These are phyloP conservation scores for Calyptomena viridis DNA, from an alignment of 2,113 vertebrate species.

Conservation along the genomic window DNA sequence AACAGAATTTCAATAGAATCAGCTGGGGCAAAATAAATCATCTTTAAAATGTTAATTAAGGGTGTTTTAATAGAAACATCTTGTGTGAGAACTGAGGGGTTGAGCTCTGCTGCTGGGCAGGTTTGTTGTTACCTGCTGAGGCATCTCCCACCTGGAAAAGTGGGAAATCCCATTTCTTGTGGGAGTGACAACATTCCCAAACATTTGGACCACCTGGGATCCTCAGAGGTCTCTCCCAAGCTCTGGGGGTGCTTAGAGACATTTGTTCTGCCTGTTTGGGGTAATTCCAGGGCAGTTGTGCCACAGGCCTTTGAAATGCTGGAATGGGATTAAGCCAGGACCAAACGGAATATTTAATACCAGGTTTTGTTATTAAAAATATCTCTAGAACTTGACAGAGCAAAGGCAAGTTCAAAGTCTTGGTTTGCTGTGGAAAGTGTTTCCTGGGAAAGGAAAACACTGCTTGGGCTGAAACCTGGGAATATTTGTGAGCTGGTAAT, in stretches of 20 bases:
- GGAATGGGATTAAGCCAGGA: neutral
- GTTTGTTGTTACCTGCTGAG: neutral
- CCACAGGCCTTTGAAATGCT: neutral
- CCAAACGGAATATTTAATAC: neutral
- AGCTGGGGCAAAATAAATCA: neutral
- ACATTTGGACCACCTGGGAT: accelerated
- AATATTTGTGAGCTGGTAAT: neutral
- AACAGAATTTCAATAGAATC: neutral
- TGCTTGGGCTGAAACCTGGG: neutral
- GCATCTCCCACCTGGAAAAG: neutral
- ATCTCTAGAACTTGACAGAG: neutral
- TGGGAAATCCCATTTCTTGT: neutral
- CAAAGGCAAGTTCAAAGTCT: neutral
- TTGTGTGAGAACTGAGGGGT: neutral
- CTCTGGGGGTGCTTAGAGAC: neutral
- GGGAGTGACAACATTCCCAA: neutral
- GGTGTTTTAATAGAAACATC: neutral
- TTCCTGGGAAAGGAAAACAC: neutral
- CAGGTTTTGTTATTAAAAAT: neutral
- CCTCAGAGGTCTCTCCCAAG: accelerated
- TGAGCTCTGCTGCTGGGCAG: neutral
- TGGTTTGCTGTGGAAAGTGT: neutral
- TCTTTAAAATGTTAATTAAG: neutral
- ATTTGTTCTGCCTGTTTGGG: neutral
- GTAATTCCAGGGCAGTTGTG: neutral